Conservation (phyloP, 2,888 invertebrate genomes). For the Eulithis testata region DNA sequence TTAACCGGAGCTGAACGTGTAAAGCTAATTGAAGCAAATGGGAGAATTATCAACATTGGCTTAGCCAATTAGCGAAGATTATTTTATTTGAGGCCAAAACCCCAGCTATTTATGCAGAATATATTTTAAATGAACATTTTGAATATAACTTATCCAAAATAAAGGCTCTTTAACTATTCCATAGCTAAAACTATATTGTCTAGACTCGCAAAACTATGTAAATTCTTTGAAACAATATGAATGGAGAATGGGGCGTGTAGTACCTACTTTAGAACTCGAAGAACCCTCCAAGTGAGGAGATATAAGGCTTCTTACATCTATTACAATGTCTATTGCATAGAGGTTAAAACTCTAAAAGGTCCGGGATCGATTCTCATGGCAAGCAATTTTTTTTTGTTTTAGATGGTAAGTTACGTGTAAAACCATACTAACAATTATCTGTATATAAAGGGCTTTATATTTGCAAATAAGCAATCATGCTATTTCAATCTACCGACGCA, state of each 20-base stretch:
- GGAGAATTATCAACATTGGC: conserved; percentile 11
- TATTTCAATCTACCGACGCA: too few relatives aligned
- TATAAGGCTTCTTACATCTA: neutral
- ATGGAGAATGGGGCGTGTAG: neutral
- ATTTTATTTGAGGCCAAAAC: conserved; percentile 11
- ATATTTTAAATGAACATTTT: conserved; percentile 2
- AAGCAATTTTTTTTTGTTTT: neutral
- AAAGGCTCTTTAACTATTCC: neutral
- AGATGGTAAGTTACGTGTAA: too few relatives aligned
- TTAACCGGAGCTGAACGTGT: conserved; percentile 24
- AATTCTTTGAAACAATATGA: conserved; percentile 11
- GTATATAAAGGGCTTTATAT: too few relatives aligned
- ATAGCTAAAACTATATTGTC: conserved; percentile 3
- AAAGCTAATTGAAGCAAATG: conserved; percentile 26
- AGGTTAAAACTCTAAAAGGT: neutral
- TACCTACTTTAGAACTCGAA: neutral
- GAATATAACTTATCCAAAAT: neutral
- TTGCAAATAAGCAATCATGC: too few relatives aligned
- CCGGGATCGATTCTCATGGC: neutral
- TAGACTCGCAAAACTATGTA: conserved; percentile 13
- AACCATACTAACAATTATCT: too few relatives aligned
- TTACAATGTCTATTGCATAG: neutral
- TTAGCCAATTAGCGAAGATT: conserved; percentile 23
- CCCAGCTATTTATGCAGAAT: neutral
- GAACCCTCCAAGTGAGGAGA: neutral